These are phyloP conservation scores for Prosopocoilus inquinatus DNA, from an alignment of 2,888 invertebrate species.

Conservation along the genomic window DNA sequence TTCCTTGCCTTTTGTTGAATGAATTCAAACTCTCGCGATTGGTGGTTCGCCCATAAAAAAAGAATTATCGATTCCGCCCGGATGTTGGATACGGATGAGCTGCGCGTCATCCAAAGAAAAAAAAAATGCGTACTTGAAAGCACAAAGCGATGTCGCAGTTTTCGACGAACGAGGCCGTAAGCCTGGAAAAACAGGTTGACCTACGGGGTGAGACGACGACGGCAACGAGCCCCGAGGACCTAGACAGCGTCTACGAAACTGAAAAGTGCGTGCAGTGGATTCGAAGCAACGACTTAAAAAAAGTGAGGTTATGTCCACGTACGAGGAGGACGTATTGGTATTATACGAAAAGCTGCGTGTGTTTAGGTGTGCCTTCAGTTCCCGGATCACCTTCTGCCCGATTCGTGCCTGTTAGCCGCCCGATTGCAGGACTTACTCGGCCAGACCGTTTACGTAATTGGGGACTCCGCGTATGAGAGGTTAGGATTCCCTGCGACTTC, in stretches of 20 bases:
- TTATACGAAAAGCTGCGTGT: neutral
- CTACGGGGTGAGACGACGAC: slow-evolving; percentile 19
- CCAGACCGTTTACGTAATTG: slow-evolving; percentile 74
- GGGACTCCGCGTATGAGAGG: slow-evolving; percentile 90
- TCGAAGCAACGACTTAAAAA: slow-evolving; percentile 59
- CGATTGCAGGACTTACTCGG: slow-evolving; percentile 53
- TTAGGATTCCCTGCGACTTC: slow-evolving; percentile 47
- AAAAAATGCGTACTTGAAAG: neutral
- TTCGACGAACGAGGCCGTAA: slow-evolving; percentile 55
- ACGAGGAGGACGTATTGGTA: neutral
- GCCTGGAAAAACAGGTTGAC: slow-evolving; percentile 54
- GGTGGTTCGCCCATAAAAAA: too few relatives aligned
- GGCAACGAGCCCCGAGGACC: slow-evolving; percentile 40
- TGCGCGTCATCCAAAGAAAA: too few relatives aligned
- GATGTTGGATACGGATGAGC: too few relatives aligned
- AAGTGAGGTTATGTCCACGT: slow-evolving; percentile 53
- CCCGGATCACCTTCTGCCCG: slow-evolving; percentile 74
- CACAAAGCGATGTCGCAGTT: slow-evolving; percentile 38
- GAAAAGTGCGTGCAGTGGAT: slow-evolving; percentile 69
- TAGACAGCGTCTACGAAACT: slow-evolving; percentile 59
- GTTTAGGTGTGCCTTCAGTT: slow-evolving; percentile 86
- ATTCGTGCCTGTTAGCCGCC: slow-evolving; percentile 66
- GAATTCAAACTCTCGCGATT: too few relatives aligned
- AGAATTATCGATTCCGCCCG: too few relatives aligned
- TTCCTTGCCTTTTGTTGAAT: too few relatives aligned